Percentiles rank a stretch among this genome's conserved stretches.
These are phyloP conservation scores for Nestor notabilis DNA, from an alignment of 2,113 vertebrate genomes.

Conservation along the genomic window DNA sequence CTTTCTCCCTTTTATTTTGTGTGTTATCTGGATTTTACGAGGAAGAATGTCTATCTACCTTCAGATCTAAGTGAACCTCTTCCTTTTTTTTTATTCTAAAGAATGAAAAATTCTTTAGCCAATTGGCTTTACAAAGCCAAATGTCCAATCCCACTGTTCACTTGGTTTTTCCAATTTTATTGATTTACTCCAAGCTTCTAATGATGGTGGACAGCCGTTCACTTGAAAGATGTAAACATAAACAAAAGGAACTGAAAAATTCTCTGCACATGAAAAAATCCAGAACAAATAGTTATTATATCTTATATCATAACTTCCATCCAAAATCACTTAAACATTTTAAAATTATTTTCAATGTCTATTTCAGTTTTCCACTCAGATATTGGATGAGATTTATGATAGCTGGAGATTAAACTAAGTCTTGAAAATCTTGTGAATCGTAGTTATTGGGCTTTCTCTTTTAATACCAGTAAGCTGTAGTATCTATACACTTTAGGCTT, in stretches of 20 bases:
- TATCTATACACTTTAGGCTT: neutral
- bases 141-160: neutral
- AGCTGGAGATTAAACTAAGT: neutral
- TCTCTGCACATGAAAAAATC: neutral
- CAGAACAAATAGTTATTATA: neutral
- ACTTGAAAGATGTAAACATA: neutral
- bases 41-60: neutral
- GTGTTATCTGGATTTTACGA: neutral
- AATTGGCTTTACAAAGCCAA: neutral
- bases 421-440: neutral
- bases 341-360: neutral
- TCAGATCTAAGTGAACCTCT: neutral
- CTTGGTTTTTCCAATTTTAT: neutral
- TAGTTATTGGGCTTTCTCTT: neutral
- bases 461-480: neutral
- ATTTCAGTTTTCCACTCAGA: neutral
- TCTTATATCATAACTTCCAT: neutral
- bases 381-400: neutral
- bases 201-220: neutral
- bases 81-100: too few relatives aligned
- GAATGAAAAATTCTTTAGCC: neutral
- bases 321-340: neutral
- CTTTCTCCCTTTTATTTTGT: neutral
- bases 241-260: neutral
- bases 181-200: neutral